These are phyloP conservation scores for Seira musarum DNA, from an alignment of 2,888 invertebrate species.

Conservation along the genomic window DNA sequence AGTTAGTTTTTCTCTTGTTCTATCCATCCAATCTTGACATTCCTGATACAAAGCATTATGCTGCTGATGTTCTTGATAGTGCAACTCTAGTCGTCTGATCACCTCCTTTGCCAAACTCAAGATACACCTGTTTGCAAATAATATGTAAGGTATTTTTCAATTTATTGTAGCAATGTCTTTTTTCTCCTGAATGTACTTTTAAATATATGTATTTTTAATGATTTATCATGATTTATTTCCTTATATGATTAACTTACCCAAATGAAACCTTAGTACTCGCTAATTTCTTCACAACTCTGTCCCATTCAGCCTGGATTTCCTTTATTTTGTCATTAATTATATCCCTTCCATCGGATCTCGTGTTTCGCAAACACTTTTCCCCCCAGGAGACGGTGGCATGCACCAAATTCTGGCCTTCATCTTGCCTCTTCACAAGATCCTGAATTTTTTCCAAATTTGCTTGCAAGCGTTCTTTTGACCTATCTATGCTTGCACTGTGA, in stretches of 20 bases:
- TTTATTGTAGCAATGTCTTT: too few species aligned
- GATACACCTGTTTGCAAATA: too few species aligned
- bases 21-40: slow-evolving; percentile 93
- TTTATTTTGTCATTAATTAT: slow-evolving; percentile 89
- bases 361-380: slow-evolving; percentile 90
- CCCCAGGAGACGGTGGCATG: slow-evolving; percentile 91
- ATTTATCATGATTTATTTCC: too few species aligned
- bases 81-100: slow-evolving; percentile 90
- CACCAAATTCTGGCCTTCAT: slow-evolving; percentile 89
- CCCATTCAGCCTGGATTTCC: slow-evolving; percentile 94
- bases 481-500: slow-evolving; percentile 80
- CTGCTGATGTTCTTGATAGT: slow-evolving; percentile 95
- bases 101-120: slow-evolving; percentile 93
- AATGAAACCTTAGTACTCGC: slow-evolving; percentile 92
- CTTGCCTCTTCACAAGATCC: slow-evolving; percentile 84
- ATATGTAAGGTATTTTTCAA: too few species aligned
- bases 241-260: too few species aligned
- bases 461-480: slow-evolving; percentile 84
- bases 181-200: too few species aligned
- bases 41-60: slow-evolving; percentile 94
- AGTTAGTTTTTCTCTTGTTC: slow-evolving; percentile 86
- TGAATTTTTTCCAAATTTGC: slow-evolving; percentile 79
- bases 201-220: too few species aligned
- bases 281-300: slow-evolving; percentile 90
- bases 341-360: slow-evolving; percentile 91